A percentile compares a stretch with the other conserved stretches of the same genome.
Evolutionary conservation across 2,113 vertebrate species (phyloP).

Genomic region (Etia nguti): DNA sequence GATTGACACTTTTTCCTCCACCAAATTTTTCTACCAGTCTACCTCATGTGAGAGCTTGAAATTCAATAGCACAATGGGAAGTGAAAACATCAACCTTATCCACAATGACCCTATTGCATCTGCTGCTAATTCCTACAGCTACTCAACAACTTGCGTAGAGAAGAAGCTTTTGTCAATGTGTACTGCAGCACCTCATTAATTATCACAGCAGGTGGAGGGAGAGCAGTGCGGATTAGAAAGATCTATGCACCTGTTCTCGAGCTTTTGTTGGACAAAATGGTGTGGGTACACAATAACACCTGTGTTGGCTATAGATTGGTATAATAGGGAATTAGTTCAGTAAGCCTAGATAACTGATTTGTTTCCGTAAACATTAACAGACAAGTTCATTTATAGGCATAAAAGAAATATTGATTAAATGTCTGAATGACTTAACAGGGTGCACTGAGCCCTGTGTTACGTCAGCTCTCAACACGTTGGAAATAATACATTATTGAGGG

Average conservation of each 20-base stretch:
- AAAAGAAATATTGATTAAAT: constrained; percentile 13
- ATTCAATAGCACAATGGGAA: constrained; percentile 20
- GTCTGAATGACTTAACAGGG: not conserved
- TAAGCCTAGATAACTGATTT: constrained; percentile 8
- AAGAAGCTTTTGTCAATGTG: constrained; percentile 16
- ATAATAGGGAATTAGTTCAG: constrained; percentile 1
- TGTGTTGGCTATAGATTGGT: constrained; percentile 8
- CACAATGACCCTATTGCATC: constrained; percentile 32
- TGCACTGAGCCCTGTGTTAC: not conserved
- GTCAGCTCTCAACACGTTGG: not conserved
- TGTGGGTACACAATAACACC: constrained; percentile 47
- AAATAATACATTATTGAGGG: not conserved
- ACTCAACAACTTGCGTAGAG: not conserved
- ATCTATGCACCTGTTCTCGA: constrained; percentile 49
- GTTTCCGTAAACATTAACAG: constrained; percentile 26
- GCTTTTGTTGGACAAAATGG: constrained; percentile 48
- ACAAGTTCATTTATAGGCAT: not conserved
- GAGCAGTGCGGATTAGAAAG: constrained; percentile 35
- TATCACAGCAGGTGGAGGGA: constrained; percentile 61
- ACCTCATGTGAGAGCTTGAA: constrained; percentile 6
- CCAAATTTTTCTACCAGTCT: not conserved
- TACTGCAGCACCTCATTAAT: constrained; percentile 57
- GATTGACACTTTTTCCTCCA: not conserved
- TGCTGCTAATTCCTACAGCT: constrained; percentile 14
- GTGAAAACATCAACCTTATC: constrained; percentile 7